Conservation (phyloP, 2,888 invertebrate genomes). For the Tenthredo mesomela region DNA sequence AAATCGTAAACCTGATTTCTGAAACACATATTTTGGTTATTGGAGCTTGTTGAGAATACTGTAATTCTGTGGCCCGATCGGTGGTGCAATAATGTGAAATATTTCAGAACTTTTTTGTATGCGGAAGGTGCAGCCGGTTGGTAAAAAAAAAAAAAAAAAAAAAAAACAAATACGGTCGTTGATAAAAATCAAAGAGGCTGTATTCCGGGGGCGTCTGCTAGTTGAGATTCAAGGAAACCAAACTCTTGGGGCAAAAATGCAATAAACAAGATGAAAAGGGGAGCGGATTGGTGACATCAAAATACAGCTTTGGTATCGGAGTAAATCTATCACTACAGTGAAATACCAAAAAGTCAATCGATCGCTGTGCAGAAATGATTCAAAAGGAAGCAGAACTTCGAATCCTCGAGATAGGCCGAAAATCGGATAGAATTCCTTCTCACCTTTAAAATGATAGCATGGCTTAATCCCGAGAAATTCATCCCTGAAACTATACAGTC, state of each 20-base stretch:
- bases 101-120: constrained; percentile 22
- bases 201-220: constrained; percentile 50
- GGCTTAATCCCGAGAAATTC: neutral
- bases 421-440: neutral
- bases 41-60: constrained; percentile 9
- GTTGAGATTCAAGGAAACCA: constrained; percentile 45
- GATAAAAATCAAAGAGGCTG: constrained; percentile 53
- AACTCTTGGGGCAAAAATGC: constrained; percentile 51
- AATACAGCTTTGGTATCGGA: constrained; percentile 48
- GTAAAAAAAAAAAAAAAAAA: neutral
- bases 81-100: constrained; percentile 9
- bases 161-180: constrained; percentile 46
- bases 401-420: neutral
- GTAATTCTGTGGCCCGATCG: neutral
- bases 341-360: constrained; percentile 9
- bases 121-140: constrained; percentile 10
- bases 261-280: constrained; percentile 53
- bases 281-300: constrained; percentile 42
- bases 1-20: neutral
- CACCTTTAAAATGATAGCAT: neutral
- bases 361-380: constrained; percentile 19
- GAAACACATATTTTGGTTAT: neutral
- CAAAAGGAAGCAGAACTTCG: neutral
- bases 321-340: constrained; percentile 26
- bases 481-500: constrained; percentile 1